phyloP scores from a whole-genome alignment of 2,113 vertebrate genomes.

The Corvus cornix region DNA sequence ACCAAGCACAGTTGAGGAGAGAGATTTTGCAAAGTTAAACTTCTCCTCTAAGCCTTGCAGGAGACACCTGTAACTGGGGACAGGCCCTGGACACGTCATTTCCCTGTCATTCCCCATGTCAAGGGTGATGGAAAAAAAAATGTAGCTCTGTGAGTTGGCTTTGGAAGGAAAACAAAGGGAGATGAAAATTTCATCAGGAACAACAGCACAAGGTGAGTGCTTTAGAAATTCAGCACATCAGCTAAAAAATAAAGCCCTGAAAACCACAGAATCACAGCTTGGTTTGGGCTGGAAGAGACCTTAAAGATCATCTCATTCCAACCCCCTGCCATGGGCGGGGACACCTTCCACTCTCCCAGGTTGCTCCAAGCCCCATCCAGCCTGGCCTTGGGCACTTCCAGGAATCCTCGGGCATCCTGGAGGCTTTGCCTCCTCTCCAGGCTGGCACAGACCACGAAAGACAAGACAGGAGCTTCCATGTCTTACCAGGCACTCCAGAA shows the following conservation, averaged over 20 bases:
- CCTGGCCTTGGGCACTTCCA: background rate
- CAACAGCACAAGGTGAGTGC: background rate
- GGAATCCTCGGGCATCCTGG: background rate
- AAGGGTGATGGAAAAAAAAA: background rate
- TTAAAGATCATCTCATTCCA: background rate
- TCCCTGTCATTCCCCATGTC: background rate
- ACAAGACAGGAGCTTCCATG: background rate
- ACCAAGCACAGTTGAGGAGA: background rate
- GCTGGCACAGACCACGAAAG: background rate
- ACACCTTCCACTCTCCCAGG: background rate
- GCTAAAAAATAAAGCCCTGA: background rate
- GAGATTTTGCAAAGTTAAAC: background rate
- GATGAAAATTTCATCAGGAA: background rate
- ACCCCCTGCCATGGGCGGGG: background rate
- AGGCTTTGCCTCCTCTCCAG: background rate
- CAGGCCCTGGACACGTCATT: background rate
- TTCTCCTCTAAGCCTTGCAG: background rate
- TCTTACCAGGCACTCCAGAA: conserved; percentile 93
- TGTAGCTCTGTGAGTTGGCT: background rate
- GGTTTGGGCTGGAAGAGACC: background rate
- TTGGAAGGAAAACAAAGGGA: background rate
- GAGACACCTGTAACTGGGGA: background rate
- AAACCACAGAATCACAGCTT: background rate
- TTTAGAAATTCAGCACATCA: background rate
- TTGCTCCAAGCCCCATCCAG: accelerated